A percentile compares a stretch with the other conserved stretches of the same genome.
These are phyloP conservation scores for Tethya wilhelma DNA, from an alignment of 37 sponge, comb jelly and placozoan species.

Conservation along the genomic window DNA sequence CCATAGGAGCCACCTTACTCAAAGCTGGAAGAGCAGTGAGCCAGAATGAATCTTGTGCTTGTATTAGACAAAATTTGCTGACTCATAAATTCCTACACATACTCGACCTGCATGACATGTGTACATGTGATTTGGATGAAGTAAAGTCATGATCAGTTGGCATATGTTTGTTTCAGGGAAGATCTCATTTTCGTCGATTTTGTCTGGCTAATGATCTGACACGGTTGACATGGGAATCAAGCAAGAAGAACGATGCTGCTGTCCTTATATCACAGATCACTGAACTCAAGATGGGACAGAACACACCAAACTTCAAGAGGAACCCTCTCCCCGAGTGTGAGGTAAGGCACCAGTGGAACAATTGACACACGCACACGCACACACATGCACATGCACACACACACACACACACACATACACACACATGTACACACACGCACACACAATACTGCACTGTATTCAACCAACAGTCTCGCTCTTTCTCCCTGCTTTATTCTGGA, in stretches of 20 bases:
- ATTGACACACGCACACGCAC: not conserved
- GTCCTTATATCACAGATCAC: constrained; percentile 85
- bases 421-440: not conserved
- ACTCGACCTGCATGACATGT: no score
- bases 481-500: constrained; percentile 77
- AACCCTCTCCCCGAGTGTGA: constrained; percentile 86
- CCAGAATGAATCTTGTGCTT: not conserved
- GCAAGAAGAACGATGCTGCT: constrained; percentile 63
- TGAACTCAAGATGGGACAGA: constrained; percentile 77
- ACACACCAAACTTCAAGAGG: constrained; percentile 74
- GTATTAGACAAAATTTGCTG: not conserved
- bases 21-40: constrained; percentile 83
- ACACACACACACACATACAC: not conserved
- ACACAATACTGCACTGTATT: no score
- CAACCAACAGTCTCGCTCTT: constrained; percentile 74
- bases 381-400: not conserved
- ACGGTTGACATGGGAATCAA: constrained; percentile 81
- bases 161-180: constrained; percentile 74
- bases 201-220: constrained; percentile 75
- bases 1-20: constrained; percentile 67
- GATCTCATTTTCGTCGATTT: constrained; percentile 81
- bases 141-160: not conserved
- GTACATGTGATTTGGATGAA: not conserved
- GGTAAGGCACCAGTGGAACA: constrained; percentile 25
- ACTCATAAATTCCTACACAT: not conserved